Evolutionary conservation across 2,888 invertebrate genomes (phyloP).

Genomic region (Drosophila seclusa): DNA sequence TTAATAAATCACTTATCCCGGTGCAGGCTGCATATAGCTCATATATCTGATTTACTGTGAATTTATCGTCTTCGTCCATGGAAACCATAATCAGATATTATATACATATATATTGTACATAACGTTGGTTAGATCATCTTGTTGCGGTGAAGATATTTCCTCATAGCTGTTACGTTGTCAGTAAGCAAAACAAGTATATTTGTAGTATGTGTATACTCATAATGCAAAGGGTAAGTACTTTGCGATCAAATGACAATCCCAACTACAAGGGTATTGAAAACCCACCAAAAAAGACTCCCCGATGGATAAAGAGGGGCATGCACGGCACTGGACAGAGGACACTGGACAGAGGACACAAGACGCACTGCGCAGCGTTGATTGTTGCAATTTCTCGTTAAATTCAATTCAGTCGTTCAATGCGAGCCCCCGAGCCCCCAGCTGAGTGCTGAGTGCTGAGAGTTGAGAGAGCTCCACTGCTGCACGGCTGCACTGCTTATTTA

Average conservation of each 20-base stretch:
- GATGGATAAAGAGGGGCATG: constrained; percentile 19
- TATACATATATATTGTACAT: not conserved
- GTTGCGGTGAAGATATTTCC: not conserved
- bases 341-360: constrained; percentile 21
- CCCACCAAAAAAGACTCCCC: constrained; percentile 4
- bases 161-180: not conserved
- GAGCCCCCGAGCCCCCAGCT: constrained; percentile 22
- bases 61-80: not conserved
- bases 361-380: constrained; percentile 67
- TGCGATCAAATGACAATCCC: not conserved
- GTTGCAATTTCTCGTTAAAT: constrained; percentile 80
- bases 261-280: constrained; percentile 5
- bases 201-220: not conserved
- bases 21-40: not conserved
- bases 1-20: not conserved
- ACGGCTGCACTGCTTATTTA: constrained; percentile 59
- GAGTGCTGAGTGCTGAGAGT: constrained; percentile 10
- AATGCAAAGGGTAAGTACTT: not conserved
- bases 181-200: not conserved
- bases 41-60: not conserved
- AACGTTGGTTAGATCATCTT: not conserved
- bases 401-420: constrained; percentile 74
- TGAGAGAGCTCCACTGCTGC: constrained; percentile 12
- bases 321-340: constrained; percentile 2
- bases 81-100: not conserved